Conservation (phyloP, 2,888 invertebrate species). For the Dorcus hopei region DNA sequence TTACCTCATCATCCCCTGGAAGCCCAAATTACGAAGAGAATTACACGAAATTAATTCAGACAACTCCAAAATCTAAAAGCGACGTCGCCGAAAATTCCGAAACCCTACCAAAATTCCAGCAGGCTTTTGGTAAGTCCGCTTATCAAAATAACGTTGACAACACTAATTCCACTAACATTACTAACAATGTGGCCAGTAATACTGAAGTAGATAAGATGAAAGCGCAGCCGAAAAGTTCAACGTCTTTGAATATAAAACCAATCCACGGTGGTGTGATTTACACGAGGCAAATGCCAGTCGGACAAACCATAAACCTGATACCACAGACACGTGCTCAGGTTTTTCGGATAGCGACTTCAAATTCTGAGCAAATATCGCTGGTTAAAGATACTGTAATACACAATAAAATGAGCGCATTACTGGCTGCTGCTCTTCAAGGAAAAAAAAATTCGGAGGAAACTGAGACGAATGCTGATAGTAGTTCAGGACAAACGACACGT, state of each 20-base stretch:
- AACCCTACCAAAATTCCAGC: slow-evolving; percentile 70
- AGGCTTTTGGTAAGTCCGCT: slow-evolving; percentile 73
- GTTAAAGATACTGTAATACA: slow-evolving; percentile 50
- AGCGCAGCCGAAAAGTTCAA: slow-evolving; percentile 52
- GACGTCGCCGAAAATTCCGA: slow-evolving; percentile 46
- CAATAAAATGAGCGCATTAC: slow-evolving; percentile 50
- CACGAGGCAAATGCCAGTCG: slow-evolving; percentile 67
- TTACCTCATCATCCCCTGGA: slow-evolving; percentile 25
- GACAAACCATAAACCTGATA: slow-evolving; percentile 59
- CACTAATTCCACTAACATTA: slow-evolving; percentile 20
- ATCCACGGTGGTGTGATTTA: slow-evolving; percentile 70
- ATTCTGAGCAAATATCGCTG: slow-evolving; percentile 45
- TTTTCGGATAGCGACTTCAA: slow-evolving; percentile 48
- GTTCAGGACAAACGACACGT: slow-evolving; percentile 42
- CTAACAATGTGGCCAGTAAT: slow-evolving; percentile 34
- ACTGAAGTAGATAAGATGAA: slow-evolving; percentile 17
- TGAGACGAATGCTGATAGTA: slow-evolving; percentile 49
- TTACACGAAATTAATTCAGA: slow-evolving; percentile 56
- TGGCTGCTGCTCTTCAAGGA: slow-evolving; percentile 50
- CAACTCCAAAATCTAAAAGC: slow-evolving; percentile 31
- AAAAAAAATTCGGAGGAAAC: slow-evolving; percentile 37
- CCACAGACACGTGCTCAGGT: slow-evolving; percentile 49
- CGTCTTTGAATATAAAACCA: slow-evolving; percentile 57
- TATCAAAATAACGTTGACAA: slow-evolving; percentile 48
- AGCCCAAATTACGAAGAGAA: slow-evolving; percentile 57